phyloP scores from a whole-genome alignment of 2,797 vertebrate genomes.

The Sebastes trivittatus region DNA sequence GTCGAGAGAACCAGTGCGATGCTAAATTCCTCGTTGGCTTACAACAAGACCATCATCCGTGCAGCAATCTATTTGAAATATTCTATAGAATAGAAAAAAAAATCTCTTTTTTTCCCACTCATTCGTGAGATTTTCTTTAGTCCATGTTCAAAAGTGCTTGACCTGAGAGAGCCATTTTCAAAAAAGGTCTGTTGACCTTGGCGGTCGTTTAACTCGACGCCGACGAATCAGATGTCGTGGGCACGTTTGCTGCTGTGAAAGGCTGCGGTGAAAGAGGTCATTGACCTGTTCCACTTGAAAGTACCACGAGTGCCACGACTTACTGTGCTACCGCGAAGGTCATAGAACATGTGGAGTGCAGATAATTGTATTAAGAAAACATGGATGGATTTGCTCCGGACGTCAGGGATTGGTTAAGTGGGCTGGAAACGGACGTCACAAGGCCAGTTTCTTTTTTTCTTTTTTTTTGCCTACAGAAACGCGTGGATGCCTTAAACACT shows the following conservation, averaged over 20 bases:
- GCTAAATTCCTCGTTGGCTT: too few species aligned
- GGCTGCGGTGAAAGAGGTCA: not conserved
- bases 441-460: slow-evolving; percentile 5
- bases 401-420: slow-evolving; percentile 1
- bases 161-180: not conserved
- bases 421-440: not conserved
- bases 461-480: slow-evolving; percentile 23
- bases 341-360: not conserved
- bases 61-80: too few species aligned
- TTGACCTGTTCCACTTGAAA: not conserved
- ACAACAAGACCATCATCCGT: too few species aligned
- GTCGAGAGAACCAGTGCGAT: too few species aligned
- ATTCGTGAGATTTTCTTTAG: not conserved
- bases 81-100: too few species aligned
- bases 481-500: slow-evolving; percentile 40
- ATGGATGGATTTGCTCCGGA: not conserved
- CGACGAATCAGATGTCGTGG: not conserved
- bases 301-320: not conserved
- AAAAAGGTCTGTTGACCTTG: not conserved
- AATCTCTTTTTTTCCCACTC: not conserved
- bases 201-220: not conserved
- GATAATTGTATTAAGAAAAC: slow-evolving; percentile 5
- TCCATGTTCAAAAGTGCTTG: not conserved
- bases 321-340: not conserved
- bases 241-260: not conserved